Percentiles rank a stretch among this genome's conserved stretches.
These are phyloP conservation scores for Papilio glaucus DNA, from an alignment of 1,140 invertebrate genomes.

Conservation along the genomic window DNA sequence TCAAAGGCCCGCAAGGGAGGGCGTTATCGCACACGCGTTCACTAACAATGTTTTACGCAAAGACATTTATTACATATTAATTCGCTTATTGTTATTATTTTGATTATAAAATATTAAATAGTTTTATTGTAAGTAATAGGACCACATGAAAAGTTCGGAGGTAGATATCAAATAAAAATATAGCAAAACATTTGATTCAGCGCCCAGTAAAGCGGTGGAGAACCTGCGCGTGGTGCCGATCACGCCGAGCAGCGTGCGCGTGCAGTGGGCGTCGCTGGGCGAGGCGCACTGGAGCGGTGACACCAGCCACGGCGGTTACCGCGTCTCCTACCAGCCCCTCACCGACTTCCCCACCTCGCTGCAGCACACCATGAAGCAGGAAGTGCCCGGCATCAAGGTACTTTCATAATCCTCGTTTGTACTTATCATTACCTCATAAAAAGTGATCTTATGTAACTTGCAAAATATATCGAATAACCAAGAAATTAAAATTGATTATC, in stretches of 20 bases:
- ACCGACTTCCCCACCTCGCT: conserved; percentile 93
- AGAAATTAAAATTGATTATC: no score
- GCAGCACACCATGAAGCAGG: conserved; percentile 91
- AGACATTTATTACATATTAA: no score
- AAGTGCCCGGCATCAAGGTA: conserved; percentile 91
- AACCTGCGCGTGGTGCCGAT: conserved; percentile 95
- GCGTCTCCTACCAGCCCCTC: conserved; percentile 93
- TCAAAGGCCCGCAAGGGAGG: no score
- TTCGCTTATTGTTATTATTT: no score
- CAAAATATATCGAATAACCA: no score
- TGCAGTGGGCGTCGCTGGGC: conserved; percentile 91
- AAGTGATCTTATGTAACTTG: no score
- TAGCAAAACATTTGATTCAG: conserved; percentile 68
- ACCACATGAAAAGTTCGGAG: no score
- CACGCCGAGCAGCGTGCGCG: conserved; percentile 95
- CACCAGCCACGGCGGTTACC: conserved; percentile 92
- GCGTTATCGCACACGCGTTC: no score
- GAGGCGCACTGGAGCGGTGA: conserved; percentile 95
- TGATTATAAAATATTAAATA: no score
- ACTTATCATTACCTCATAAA: neutral
- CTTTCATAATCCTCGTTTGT: neutral
- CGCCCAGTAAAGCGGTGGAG: conserved; percentile 93
- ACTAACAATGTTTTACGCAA: no score
- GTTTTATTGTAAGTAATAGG: no score
- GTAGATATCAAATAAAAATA: neutral